Percentiles rank a stretch among this genome's conserved stretches.
These are phyloP conservation scores for Ceriagrion tenellum DNA, from an alignment of 2,888 invertebrate species.

Conservation along the genomic window DNA sequence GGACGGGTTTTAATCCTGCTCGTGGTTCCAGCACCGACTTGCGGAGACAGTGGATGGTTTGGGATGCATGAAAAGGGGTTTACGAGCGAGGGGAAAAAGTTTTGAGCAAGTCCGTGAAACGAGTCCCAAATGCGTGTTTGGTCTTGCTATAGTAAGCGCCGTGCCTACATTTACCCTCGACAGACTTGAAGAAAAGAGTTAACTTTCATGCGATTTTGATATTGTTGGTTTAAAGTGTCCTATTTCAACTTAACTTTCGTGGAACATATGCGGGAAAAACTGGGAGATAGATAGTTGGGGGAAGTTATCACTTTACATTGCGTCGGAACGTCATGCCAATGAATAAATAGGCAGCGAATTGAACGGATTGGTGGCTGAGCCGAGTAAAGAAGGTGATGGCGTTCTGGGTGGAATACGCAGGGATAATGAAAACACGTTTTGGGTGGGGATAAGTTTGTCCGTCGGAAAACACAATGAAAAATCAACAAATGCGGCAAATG, in stretches of 20 bases:
- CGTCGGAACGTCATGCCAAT: background rate
- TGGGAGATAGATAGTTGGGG: too few relatives aligned
- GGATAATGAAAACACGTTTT: background rate
- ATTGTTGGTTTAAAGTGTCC: background rate
- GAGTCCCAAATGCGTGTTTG: background rate
- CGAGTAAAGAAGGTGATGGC: background rate
- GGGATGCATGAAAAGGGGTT: background rate
- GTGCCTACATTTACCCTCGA: background rate
- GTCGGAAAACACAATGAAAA: background rate
- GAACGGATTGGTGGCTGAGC: background rate
- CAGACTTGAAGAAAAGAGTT: background rate
- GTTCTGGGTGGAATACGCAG: background rate
- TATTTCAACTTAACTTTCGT: background rate
- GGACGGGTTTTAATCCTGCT: background rate
- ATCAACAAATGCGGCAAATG: constrained; percentile 28
- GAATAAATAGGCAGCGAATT: background rate
- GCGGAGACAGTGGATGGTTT: background rate
- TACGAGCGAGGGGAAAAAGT: background rate
- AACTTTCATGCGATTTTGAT: background rate
- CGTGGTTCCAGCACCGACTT: background rate
- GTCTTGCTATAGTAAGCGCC: background rate
- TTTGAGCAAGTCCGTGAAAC: background rate
- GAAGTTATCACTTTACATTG: too few relatives aligned
- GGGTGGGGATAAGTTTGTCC: background rate
- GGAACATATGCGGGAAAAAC: too few relatives aligned